Percentiles rank a stretch among this genome's conserved stretches.
phyloP scores from a whole-genome alignment of 2,797 vertebrate species.

The Cynodonichthys magdalenae region DNA sequence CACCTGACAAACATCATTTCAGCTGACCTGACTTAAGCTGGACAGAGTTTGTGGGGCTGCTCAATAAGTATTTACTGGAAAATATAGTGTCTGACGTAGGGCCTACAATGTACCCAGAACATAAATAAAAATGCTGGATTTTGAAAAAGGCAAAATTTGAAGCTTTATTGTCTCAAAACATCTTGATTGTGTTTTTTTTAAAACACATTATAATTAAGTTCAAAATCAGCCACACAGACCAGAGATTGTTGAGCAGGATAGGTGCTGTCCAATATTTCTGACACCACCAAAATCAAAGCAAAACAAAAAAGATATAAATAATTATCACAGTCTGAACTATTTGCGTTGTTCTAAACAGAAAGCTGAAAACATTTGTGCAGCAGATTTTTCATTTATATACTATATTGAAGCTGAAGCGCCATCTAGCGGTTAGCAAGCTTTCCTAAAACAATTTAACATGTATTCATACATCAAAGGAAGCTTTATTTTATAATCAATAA shows the following conservation, averaged over 20 bases:
- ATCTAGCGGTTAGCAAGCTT: constrained; percentile 36
- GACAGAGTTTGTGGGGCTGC: constrained; percentile 13
- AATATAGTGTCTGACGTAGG: background rate
- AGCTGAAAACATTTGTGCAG: no score
- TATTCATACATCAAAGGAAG: no score
- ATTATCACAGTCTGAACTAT: no score
- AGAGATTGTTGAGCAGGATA: background rate
- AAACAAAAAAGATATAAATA: background rate
- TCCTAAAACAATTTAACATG: no score
- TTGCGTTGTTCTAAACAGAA: no score
- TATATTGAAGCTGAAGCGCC: constrained; percentile 33
- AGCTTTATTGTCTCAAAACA: background rate
- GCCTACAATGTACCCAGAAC: no score
- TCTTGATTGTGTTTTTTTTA: no score
- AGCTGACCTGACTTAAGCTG: constrained; percentile 49
- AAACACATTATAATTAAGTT: no score
- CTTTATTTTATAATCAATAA: no score
- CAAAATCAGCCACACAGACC: constrained; percentile 9
- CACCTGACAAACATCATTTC: constrained; percentile 69
- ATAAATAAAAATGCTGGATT: background rate
- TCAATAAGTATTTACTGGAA: background rate
- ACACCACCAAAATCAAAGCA: background rate
- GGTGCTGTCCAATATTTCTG: background rate
- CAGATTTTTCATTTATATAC: no score
- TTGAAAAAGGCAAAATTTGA: background rate